Base-by-base conservation (phyloP, 2,888 invertebrate species). In the Pollenia labialis region DNA sequence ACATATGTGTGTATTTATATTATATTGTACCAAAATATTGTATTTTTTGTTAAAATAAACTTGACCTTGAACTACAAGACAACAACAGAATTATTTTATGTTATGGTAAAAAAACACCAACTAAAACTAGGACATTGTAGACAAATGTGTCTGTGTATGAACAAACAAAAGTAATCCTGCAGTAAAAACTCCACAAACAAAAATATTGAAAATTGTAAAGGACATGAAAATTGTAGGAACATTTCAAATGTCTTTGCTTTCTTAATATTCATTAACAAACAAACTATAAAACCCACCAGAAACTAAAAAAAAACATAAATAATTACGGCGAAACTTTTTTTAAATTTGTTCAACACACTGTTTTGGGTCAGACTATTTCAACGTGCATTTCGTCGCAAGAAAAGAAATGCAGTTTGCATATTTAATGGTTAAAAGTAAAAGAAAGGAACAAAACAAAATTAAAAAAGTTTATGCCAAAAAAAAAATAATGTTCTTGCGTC, bases 21-120 rank as follows among this genome's bases (percentile, higher is more conserved):
- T 72, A 3, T 74, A 4, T 23, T 44, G 42, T 8, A 32, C 3
- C 32, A 11, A 74, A 48, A 74, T 32, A 32, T 7, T 32, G 32
- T 11, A 11, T 23, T 18, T 56, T 56, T 48, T 58, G 23, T 4
- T 14, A 66, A 56, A 77, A n/a, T 68, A 68, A 68, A 68, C 14
- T 14, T 77, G 68, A 50, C 77, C 77, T 68, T 77, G 68, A 77
- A 68, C 77, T 58, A 56, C 32, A 66, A 54, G 12, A 44, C 9
- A 48, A 11, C 58, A 48, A 32, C 12, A 50, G 7, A 50, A 50
- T 50, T 32, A 48, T 66, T 66, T 18, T 48, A 32, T 48, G 14
- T 66, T 66, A 48, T 48, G 7, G 23, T 11, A 18, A 62, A 44
- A 62, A 44, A 72, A 9, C 12, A 18, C 44, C 12, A 52, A 62